Percentiles rank a stretch among this genome's conserved stretches.
These are phyloP conservation scores for Epinotia bilunana DNA, from an alignment of 2,888 invertebrate genomes.

Conservation along the genomic window DNA sequence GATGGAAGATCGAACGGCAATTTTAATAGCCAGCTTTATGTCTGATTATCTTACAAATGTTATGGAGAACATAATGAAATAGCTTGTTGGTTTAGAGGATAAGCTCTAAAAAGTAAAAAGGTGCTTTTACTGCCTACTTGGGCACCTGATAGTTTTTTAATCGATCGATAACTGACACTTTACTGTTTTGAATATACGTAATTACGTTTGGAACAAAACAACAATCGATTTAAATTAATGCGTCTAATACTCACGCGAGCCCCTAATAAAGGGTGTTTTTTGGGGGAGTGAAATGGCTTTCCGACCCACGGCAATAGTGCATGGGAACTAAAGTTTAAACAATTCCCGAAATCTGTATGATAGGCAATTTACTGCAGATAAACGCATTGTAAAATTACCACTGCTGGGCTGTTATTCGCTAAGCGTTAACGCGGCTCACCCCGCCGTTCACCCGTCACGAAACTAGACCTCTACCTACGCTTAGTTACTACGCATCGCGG, in stretches of 20 bases:
- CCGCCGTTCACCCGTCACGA: no score
- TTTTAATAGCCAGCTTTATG: conserved; percentile 58
- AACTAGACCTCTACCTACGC: no score
- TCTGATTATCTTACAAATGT: conserved; percentile 60
- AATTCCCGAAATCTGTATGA: conserved; percentile 72
- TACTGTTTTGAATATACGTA: conserved; percentile 4
- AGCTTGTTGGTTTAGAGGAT: conserved; percentile 52
- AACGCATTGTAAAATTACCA: conserved; percentile 69
- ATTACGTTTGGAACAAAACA: conserved; percentile 12
- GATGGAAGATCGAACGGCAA: conserved; percentile 47
- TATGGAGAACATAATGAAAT: conserved; percentile 51
- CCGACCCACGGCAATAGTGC: conserved; percentile 56
- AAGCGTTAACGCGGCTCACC: no score
- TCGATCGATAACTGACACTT: conserved; percentile 24
- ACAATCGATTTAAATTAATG: conserved; percentile 33
- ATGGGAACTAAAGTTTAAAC: conserved; percentile 77
- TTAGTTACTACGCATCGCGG: no score
- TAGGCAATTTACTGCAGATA: conserved; percentile 72
- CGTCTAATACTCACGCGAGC: conserved; percentile 40
- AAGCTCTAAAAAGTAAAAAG: conserved; percentile 37
- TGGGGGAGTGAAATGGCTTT: conserved; percentile 68
- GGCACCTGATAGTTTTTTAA: conserved; percentile 25
- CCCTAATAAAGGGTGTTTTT: conserved; percentile 50
- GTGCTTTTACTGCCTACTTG: conserved; percentile 33
- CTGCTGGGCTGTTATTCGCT: no score